Percentiles rank a stretch among this genome's conserved stretches.
phyloP scores from a whole-genome alignment of 64 coral and sea anemone species.

The Pocillopora verrucosa region DNA sequence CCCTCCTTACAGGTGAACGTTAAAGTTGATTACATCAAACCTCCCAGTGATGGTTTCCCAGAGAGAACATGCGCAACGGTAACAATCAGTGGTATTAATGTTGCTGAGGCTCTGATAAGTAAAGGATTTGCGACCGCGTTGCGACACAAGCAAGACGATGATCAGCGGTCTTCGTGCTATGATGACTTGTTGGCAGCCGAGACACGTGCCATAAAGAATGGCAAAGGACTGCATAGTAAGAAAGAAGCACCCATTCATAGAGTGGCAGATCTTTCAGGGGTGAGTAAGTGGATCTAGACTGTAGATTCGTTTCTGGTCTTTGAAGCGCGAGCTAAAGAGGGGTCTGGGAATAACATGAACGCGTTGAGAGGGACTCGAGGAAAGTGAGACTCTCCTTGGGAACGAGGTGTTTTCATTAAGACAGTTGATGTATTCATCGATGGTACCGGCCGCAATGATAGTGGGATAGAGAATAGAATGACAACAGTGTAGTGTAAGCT shows the following conservation, averaged over 20 bases:
- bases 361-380: not conserved
- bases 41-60: conserved; percentile 89
- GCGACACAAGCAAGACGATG: conserved; percentile 94
- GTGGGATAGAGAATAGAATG: too few species aligned
- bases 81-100: conserved; percentile 79
- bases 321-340: not conserved
- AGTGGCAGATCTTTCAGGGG: conserved; percentile 92
- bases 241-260: conserved; percentile 86
- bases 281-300: not conserved
- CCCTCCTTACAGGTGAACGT: conserved; percentile 67
- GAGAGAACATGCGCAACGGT: conserved; percentile 92
- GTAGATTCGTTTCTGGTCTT: not conserved
- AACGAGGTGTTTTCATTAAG: too few species aligned
- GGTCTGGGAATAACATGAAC: not conserved
- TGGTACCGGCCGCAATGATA: too few species aligned
- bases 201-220: conserved; percentile 89
- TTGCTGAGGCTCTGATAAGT: conserved; percentile 90
- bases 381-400: too few species aligned
- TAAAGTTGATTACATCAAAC: conserved; percentile 94
- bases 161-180: conserved; percentile 94
- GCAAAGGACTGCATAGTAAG: conserved; percentile 91
- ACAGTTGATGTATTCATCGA: too few species aligned
- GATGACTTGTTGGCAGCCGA: conserved; percentile 91
- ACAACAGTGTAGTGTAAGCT: too few species aligned
- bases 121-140: conserved; percentile 94